Conservation (phyloP, 2,113 vertebrate species). For the Odocoileus hemionus region DNA sequence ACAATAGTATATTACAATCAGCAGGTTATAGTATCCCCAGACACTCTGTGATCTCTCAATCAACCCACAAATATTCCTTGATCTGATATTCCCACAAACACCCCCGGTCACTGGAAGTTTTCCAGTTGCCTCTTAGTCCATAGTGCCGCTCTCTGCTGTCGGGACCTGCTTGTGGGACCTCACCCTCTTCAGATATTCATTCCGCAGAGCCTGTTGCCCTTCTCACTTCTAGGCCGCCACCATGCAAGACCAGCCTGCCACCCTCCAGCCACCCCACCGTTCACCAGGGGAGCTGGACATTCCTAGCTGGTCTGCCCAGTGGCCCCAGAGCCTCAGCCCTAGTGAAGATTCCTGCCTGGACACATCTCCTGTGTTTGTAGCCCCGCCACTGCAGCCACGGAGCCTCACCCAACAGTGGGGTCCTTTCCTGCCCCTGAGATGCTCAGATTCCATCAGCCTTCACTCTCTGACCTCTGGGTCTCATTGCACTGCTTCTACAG, state of each 20-base stretch:
- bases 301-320: neutral
- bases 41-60: neutral
- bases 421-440: neutral
- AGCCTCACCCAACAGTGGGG: too few relatives aligned
- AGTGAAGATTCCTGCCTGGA: neutral
- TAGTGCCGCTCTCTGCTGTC: neutral
- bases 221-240: too few relatives aligned
- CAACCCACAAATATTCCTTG: neutral
- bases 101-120: neutral
- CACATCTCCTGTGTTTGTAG: neutral
- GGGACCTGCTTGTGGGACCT: neutral
- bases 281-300: neutral
- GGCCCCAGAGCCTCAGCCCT: neutral
- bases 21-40: neutral
- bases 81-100: neutral
- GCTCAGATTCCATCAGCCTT: neutral
- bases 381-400: fast-evolving
- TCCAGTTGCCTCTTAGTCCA: neutral
- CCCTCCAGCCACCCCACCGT: neutral
- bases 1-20: neutral
- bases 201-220: neutral
- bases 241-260: neutral
- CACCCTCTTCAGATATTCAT: neutral
- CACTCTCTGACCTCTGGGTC: neutral
- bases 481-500: fast-evolving